phyloP scores from a whole-genome alignment of 2,113 vertebrate genomes.

The Balaeniceps rex region DNA sequence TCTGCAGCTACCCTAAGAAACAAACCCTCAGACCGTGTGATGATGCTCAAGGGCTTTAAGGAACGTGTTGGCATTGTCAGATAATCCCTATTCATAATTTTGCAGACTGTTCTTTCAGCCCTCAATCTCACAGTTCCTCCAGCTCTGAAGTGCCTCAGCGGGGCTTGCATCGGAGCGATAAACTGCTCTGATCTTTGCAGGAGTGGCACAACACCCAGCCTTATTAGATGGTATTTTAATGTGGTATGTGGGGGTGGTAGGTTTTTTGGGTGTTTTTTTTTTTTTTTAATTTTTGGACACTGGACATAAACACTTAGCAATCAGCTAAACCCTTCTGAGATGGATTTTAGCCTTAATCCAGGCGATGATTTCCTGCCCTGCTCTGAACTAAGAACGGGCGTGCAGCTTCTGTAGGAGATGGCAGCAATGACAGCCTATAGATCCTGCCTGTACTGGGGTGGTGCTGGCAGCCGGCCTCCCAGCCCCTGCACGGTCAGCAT shows the following conservation, averaged over 20 bases:
- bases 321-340: conserved; percentile 45
- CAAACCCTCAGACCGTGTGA: conserved; percentile 32
- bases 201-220: background rate
- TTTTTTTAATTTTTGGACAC: background rate
- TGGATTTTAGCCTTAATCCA: conserved; percentile 63
- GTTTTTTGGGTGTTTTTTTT: background rate
- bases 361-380: conserved; percentile 51
- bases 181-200: conserved; percentile 32
- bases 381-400: conserved; percentile 7
- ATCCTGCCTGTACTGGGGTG: conserved; percentile 29
- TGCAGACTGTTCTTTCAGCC: conserved; percentile 42
- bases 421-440: conserved; percentile 41
- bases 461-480: background rate
- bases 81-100: conserved; percentile 64
- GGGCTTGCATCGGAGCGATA: conserved; percentile 28
- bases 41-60: conserved; percentile 28
- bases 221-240: background rate
- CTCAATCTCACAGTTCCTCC: conserved; percentile 64
- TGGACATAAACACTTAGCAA: conserved; percentile 54
- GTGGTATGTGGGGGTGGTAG: background rate
- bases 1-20: background rate
- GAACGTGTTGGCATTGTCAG: conserved; percentile 51
- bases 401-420: conserved; percentile 58
- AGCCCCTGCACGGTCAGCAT: background rate
- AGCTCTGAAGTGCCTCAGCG: conserved; percentile 49